phyloP scores from a whole-genome alignment of 1,140 invertebrate species.

The Drosophila ficusphila region DNA sequence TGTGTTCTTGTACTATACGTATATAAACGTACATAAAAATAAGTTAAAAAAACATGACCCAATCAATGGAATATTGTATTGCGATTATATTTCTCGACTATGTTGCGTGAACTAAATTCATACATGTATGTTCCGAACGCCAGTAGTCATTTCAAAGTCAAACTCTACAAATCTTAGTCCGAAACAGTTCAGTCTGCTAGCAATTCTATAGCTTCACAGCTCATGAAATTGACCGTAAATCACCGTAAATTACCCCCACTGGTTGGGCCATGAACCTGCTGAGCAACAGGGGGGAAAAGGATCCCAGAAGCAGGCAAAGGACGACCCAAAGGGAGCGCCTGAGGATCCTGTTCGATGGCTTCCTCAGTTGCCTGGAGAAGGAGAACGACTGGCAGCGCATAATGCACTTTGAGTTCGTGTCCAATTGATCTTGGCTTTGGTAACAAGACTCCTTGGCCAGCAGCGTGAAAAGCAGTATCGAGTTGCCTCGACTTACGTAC shows the following conservation, averaged over 20 bases:
- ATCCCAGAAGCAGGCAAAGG: not conserved
- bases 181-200: not conserved
- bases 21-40: too few species aligned
- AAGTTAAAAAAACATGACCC: too few species aligned
- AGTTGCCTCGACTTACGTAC: conserved; percentile 21
- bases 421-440: conserved; percentile 44
- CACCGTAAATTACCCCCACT: not conserved
- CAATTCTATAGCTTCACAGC: not conserved
- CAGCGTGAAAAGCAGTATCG: not conserved
- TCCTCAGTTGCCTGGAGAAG: conserved; percentile 40
- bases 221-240: not conserved
- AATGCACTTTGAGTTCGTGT: conserved; percentile 57
- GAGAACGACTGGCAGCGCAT: conserved; percentile 51
- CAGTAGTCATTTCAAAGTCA: not conserved
- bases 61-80: too few species aligned
- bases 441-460: not conserved
- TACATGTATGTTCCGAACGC: too few species aligned
- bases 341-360: conserved; percentile 45
- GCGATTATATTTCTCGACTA: too few species aligned
- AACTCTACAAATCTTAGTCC: not conserved
- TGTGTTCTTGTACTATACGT: too few species aligned
- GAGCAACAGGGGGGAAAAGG: too few species aligned
- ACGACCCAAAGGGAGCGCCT: not conserved
- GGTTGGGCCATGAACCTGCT: not conserved
- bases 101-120: too few species aligned